phyloP scores from a whole-genome alignment of 2,797 vertebrate species.

The Oreortyx pictus region DNA sequence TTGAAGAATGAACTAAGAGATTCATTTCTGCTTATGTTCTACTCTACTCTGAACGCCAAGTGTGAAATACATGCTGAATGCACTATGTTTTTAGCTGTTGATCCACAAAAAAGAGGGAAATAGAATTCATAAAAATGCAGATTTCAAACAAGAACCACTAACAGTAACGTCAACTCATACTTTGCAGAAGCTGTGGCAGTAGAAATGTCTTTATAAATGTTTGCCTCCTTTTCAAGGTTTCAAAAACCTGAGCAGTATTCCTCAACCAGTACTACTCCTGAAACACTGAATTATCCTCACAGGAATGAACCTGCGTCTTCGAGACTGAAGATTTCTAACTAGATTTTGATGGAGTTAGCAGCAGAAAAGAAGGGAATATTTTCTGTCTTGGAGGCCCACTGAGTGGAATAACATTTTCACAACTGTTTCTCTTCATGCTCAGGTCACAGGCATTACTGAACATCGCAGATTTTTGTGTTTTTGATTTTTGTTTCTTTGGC shows the following conservation, averaged over 20 bases:
- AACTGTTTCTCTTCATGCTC: not conserved
- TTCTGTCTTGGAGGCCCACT: not conserved
- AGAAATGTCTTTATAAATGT: not conserved
- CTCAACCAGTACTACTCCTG: not conserved
- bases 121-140: not conserved
- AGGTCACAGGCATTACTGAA: not conserved
- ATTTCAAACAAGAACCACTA: not conserved
- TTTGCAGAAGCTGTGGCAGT: not conserved
- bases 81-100: not conserved
- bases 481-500: not conserved
- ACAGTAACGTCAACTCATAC: not conserved
- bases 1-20: not conserved
- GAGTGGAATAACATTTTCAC: not conserved
- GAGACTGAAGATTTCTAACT: not conserved
- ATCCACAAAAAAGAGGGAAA: not conserved
- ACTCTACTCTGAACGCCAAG: not conserved
- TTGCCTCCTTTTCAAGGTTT: not conserved
- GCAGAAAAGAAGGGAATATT: not conserved
- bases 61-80: not conserved
- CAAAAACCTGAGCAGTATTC: not conserved
- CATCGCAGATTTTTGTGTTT: not conserved
- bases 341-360: not conserved
- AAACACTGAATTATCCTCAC: not conserved
- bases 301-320: not conserved
- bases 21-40: not conserved